Percentiles rank a stretch among this genome's conserved stretches.
phyloP scores from a whole-genome alignment of 64 coral and sea anemone genomes.

The Trachythela sp. region DNA sequence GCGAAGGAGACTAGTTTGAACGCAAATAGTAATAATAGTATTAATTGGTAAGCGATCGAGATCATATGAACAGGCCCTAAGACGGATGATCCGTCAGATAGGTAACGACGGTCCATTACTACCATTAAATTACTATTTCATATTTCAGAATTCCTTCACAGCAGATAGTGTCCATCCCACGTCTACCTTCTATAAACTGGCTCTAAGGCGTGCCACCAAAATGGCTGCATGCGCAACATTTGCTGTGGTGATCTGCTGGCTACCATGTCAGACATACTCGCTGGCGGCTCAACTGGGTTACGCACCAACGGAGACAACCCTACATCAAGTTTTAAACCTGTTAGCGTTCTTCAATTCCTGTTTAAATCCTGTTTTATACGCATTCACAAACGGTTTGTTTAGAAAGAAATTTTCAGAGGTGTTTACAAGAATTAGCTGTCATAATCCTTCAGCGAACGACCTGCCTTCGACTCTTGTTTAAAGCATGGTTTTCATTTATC shows the following conservation, averaged over 20 bases:
- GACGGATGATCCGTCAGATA: too few species aligned
- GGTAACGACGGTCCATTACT: too few species aligned
- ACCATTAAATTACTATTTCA: too few species aligned
- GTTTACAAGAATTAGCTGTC: not conserved
- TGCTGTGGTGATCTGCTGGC: conserved; percentile 1
- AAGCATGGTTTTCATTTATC: too few species aligned
- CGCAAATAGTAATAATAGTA: too few species aligned
- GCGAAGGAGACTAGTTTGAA: too few species aligned
- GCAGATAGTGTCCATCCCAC: not conserved
- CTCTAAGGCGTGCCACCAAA: not conserved
- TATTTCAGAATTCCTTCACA: not conserved
- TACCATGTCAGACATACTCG: conserved; percentile 2
- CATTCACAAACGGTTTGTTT: not conserved
- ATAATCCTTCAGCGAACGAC: not conserved
- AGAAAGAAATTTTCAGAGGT: not conserved
- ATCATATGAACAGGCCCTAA: too few species aligned
- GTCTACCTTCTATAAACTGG: not conserved
- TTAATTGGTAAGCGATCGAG: too few species aligned
- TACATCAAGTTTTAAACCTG: not conserved
- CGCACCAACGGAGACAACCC: not conserved
- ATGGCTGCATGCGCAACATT: conserved; percentile 21
- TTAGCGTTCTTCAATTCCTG: conserved; percentile 19
- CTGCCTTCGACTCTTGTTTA: not conserved
- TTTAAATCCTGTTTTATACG: not conserved
- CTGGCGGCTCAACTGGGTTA: not conserved